A percentile compares a stretch with the other conserved stretches of the same genome.
phyloP scores from a whole-genome alignment of 2,888 invertebrate species.

The Scaeva pyrastri region DNA sequence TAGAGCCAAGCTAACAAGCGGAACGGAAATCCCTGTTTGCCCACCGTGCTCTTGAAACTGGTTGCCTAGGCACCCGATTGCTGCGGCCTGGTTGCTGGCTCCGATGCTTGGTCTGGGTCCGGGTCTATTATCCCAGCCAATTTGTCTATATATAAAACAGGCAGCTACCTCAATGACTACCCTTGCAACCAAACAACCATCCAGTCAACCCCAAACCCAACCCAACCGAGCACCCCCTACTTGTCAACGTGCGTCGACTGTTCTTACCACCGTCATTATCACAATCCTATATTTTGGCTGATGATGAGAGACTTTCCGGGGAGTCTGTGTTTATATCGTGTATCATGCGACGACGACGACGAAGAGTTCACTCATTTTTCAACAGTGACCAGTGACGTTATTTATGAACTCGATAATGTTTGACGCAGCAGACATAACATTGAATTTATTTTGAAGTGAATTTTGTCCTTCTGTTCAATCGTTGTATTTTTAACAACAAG shows the following conservation, averaged over 20 bases:
- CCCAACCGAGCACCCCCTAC: not conserved
- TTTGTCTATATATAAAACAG: constrained; percentile 57
- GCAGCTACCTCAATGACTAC: constrained; percentile 24
- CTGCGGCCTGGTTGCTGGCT: constrained; percentile 39
- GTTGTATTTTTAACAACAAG: no score
- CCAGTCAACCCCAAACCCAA: not conserved
- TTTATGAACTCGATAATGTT: not conserved
- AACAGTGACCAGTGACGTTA: constrained; percentile 9
- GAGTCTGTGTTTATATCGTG: constrained; percentile 38
- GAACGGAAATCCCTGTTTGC: constrained; percentile 52
- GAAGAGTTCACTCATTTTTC: constrained; percentile 54
- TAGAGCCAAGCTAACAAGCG: constrained; percentile 27
- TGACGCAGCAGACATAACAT: no score
- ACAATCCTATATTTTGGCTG: constrained; percentile 49
- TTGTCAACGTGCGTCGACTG: constrained; percentile 22
- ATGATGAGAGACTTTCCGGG: constrained; percentile 47
- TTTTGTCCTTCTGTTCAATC: no score
- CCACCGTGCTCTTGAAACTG: constrained; percentile 42
- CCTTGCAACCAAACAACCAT: not conserved
- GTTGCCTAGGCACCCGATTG: constrained; percentile 46
- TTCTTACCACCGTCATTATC: constrained; percentile 42
- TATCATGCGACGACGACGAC: not conserved
- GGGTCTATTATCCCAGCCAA: constrained; percentile 52
- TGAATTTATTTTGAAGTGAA: no score
- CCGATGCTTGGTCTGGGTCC: constrained; percentile 11